Percentiles rank a stretch among this genome's conserved stretches.
Conservation (phyloP, 2,113 vertebrate genomes). For the Indri indri region DNA sequence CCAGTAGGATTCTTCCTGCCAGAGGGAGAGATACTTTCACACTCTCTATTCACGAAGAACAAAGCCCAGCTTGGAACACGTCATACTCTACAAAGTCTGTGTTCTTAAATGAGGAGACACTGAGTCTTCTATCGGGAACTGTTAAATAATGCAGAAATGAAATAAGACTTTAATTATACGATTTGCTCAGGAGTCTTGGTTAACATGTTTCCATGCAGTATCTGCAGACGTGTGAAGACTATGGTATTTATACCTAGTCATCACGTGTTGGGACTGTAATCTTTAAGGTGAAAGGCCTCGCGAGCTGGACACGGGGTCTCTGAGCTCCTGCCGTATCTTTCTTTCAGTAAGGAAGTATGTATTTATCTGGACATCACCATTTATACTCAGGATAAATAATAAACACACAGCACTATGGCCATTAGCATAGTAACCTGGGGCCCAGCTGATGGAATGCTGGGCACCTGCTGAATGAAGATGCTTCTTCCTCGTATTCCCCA, state of each 20-base stretch:
- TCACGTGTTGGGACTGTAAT: fast-evolving
- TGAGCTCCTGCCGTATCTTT: too few relatives aligned
- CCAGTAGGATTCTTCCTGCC: neutral
- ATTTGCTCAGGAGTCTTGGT: neutral
- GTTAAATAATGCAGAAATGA: neutral
- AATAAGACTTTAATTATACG: fast-evolving
- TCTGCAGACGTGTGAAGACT: neutral
- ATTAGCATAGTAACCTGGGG: neutral
- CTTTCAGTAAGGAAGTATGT: neutral
- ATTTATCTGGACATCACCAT: neutral
- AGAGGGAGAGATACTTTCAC: neutral
- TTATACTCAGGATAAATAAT: neutral
- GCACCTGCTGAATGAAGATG: fast-evolving
- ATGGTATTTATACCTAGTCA: fast-evolving
- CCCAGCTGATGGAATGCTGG: fast-evolving
- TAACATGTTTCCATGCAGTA: too few relatives aligned
- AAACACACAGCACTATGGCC: neutral
- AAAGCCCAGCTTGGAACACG: neutral
- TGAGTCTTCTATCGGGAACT: fast-evolving
- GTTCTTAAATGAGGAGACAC: neutral
- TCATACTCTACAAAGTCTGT: too few relatives aligned
- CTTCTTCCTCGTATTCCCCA: neutral
- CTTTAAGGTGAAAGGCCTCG: neutral
- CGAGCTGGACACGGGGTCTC: neutral
- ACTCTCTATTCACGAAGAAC: too few relatives aligned